A percentile compares a stretch with the other conserved stretches of the same genome.
phyloP scores from a whole-genome alignment of 1,140 invertebrate genomes.

The Scylla paramamosain region DNA sequence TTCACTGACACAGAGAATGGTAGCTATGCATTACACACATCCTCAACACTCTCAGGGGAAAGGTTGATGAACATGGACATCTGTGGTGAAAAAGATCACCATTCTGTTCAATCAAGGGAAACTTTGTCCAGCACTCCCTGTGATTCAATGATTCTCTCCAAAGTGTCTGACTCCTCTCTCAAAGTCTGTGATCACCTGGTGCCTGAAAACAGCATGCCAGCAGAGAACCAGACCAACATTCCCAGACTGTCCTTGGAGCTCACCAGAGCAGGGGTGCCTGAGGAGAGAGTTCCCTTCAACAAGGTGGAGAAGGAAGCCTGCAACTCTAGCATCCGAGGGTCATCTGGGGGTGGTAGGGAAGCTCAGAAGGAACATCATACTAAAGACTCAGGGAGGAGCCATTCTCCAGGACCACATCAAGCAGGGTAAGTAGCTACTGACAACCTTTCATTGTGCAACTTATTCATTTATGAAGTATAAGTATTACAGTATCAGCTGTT shows the following conservation, averaged over 20 bases:
- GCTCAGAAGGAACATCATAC: not conserved
- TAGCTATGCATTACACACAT: not conserved
- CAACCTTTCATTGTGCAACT: not conserved
- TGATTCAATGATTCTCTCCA: not conserved
- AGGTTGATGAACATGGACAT: not conserved
- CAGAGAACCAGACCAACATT: not conserved
- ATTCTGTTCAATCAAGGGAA: not conserved
- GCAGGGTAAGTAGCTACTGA: not conserved
- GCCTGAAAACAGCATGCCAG: not conserved
- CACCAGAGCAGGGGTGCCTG: not conserved
- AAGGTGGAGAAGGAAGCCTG: slow-evolving; percentile 43
- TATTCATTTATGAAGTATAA: no score
- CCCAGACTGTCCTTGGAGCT: slow-evolving; percentile 27
- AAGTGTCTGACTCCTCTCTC: not conserved
- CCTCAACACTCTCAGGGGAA: not conserved
- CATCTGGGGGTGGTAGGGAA: not conserved
- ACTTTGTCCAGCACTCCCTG: not conserved
- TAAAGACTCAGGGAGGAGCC: not conserved
- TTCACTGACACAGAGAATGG: not conserved
- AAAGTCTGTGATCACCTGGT: not conserved
- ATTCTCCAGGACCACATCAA: not conserved
- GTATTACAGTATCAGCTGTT: no score
- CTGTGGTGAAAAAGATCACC: not conserved
- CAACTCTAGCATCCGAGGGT: slow-evolving; percentile 44
- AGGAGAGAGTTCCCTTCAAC: slow-evolving; percentile 13